Evolutionary conservation across 2,888 invertebrate genomes (phyloP).

Genomic region (Lissonota sp.): DNA sequence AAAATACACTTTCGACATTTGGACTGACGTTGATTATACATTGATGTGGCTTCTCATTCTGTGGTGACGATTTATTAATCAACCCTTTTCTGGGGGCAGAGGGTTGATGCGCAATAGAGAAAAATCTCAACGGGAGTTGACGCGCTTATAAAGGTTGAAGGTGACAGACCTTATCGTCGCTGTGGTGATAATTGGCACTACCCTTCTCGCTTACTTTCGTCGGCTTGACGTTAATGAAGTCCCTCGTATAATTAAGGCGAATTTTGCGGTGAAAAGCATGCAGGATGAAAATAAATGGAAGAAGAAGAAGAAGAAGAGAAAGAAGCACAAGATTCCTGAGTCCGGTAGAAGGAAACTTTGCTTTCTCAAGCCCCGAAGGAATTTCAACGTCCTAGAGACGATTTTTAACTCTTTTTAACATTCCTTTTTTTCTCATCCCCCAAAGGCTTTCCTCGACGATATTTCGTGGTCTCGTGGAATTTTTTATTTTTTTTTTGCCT

Average conservation of each 20-base stretch:
- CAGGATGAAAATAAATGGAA: slow-evolving; percentile 2
- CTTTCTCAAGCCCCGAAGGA: background rate
- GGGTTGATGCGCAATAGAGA: background rate
- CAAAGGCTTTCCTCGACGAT: background rate
- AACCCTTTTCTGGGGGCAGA: background rate
- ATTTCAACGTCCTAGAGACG: slow-evolving; percentile 1
- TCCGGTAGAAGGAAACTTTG: slow-evolving; percentile 3
- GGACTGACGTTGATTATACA: no score
- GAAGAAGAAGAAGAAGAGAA: background rate
- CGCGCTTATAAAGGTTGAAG: slow-evolving; percentile 44
- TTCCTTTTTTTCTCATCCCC: slow-evolving; percentile 19
- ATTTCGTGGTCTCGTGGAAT: slow-evolving; percentile 2
- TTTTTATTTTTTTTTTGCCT: background rate
- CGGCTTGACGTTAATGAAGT: slow-evolving; percentile 73
- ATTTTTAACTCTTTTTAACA: slow-evolving; percentile 32
- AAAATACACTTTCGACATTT: no score
- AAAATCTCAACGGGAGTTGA: slow-evolving; percentile 53
- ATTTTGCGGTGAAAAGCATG: slow-evolving; percentile 58
- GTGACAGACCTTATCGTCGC: slow-evolving; percentile 48
- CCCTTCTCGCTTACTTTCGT: slow-evolving; percentile 33
- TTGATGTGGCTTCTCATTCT: background rate
- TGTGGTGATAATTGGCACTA: slow-evolving; percentile 38
- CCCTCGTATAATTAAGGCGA: slow-evolving; percentile 71
- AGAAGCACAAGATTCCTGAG: background rate
- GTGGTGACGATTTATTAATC: slow-evolving; percentile 40